phyloP scores from a whole-genome alignment of 2,113 vertebrate species.

The Cnemophilus loriae region DNA sequence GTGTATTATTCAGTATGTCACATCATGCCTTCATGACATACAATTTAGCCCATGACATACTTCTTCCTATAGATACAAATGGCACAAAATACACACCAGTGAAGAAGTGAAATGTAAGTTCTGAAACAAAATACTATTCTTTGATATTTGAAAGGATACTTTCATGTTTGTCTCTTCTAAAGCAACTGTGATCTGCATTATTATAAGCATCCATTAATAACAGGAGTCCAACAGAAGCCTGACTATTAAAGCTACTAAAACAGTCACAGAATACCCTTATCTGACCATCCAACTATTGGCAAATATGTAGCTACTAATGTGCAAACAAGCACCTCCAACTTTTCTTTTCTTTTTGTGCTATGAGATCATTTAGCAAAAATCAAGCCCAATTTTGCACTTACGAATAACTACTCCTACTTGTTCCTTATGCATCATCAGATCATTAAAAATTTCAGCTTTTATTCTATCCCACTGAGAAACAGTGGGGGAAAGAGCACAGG shows the following conservation, averaged over 20 bases:
- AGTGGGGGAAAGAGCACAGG: neutral
- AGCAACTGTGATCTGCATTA: neutral
- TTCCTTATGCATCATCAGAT: neutral
- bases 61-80: neutral
- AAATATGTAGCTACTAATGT: neutral
- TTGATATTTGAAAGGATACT: neutral
- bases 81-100: neutral
- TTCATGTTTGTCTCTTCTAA: neutral
- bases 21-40: neutral
- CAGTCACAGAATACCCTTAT: neutral
- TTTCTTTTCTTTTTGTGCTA: neutral
- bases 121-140: neutral
- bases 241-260: neutral
- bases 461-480: neutral
- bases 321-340: neutral
- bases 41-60: neutral
- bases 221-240: neutral
- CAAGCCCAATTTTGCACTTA: neutral
- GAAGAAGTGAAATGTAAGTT: neutral
- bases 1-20: neutral
- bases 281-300: neutral
- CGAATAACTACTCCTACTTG: neutral
- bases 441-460: neutral
- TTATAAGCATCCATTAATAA: neutral
- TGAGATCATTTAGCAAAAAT: neutral